Evolutionary conservation across 30 jellyfish, hydroid and myxozoan species (phyloP), one percentile per base, ranked within the genome.

Genomic region (Morbakka virulenta): DNA sequence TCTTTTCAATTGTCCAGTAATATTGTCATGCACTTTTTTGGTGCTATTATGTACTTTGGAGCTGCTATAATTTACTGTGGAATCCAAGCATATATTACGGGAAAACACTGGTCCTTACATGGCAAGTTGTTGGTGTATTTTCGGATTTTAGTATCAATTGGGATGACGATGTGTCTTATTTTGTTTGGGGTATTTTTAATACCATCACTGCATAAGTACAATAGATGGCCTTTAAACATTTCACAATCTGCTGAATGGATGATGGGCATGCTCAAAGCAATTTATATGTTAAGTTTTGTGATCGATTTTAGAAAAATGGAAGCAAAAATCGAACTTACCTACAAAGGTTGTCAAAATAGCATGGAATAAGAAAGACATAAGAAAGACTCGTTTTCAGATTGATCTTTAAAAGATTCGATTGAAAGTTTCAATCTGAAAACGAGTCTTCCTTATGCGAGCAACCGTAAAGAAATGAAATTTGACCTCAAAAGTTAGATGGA

Each of bases 1-100:
- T 77, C 88, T 11, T 77, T 77, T 27, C 88, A 77, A 36, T 47
- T 77, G 25, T 77, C 88, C 0, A 77, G 88, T 61, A 84, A 57
- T 23, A 61, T 36, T 1, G 13, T 32, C 9, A 28, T 77, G 9
- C 88, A 77, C 34, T 63, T 26, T 23, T 33, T 67, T 32, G 88
- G 88, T 3, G 85, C 88, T 12, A 57, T 47, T 21, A 26, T 63
- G 12, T 77, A 77, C 27, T 77, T 77, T 62, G 20, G 27, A 11
- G 79, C 84, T 11, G 48, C 88, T 32, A 50, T 63, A 57, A 22
- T 77, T 30, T 77, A 57, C 70, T 77, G 88, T 35, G 48, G 48
- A 1, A 31, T 65, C 3, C 88, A 77, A 50, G 52, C 88, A 3
- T 9, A 12, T 28, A 63, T 77, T 12, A 50, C 88, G 4, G 29